Percentiles rank a stretch among this genome's conserved stretches.
These are phyloP conservation scores for Gymnarchus niloticus DNA, from an alignment of 2,113 vertebrate species.

Conservation along the genomic window DNA sequence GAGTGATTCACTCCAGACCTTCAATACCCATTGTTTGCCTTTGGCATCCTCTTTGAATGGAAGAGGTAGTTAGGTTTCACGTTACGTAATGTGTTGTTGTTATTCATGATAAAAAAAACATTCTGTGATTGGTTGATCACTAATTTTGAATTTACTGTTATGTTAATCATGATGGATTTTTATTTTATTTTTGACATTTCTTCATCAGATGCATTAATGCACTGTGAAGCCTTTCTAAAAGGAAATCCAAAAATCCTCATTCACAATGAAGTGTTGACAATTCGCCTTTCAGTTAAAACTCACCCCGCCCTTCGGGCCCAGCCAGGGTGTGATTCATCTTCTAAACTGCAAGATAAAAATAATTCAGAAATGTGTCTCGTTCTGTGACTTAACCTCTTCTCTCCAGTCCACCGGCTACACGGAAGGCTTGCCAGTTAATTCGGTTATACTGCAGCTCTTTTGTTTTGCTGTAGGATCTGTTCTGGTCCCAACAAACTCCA, in stretches of 20 bases:
- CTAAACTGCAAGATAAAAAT: not conserved
- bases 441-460: not conserved
- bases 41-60: not conserved
- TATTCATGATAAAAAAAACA: not conserved
- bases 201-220: not conserved
- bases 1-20: constrained; percentile 1
- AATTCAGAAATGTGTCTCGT: not conserved
- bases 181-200: not conserved
- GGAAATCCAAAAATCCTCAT: not conserved
- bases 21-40: not conserved
- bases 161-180: not conserved
- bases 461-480: constrained; percentile 15
- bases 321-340: not conserved
- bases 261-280: constrained; percentile 2
- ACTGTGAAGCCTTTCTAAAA: not conserved
- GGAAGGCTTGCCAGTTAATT: constrained; percentile 9
- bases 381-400: constrained; percentile 19
- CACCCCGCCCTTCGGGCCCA: not conserved
- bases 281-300: not conserved
- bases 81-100: not conserved
- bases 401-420: not conserved
- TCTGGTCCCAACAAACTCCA: not conserved
- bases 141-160: not conserved
- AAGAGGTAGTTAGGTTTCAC: not conserved
- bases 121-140: not conserved